Base-by-base conservation (phyloP, 2,888 invertebrate species). In the Stenodera caucasica region DNA sequence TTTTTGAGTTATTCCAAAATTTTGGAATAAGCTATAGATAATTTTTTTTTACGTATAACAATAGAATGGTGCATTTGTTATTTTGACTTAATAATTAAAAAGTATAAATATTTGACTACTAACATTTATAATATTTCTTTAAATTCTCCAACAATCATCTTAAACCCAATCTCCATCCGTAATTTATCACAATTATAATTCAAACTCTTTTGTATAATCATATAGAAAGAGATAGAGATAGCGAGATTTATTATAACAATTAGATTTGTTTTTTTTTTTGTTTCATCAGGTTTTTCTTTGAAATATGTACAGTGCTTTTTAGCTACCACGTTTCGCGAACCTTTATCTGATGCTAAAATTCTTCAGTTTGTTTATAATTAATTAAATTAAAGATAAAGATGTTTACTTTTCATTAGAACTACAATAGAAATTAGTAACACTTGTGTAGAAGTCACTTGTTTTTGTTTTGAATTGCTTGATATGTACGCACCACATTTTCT, bases 271-370 rank as follows among this genome's bases (percentile, higher is more conserved):
- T 35, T 2, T 35, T 14, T 5, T 14, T 33, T 1, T 33, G 11
- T 33, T 40, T 18, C 29, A 6, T 4, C 4, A 6, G 29, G 4
- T 4, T 40, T 40, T 45, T 18, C 21, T 21, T 45, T 45, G 15
- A 57, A 60, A 58, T 79, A 79, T 79, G 63, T 79, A 79, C 79
- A 79, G 77, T 78, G 78, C 77, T 75, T 72, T 66, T 73, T 73
- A 78, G 79, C 77, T 79, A 78, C 45, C 78, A 77, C 78, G 78
- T 79, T 78, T 79, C 74, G 75, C 79, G 78, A 79, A 79, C 79
- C 77, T 75, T 73, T 65, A 58, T 55, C 50, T 58, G 23, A 60
- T 63, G 32, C 52, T 53, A 58, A 9, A 62, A 55, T 29, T 59
- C 59, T 57, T 52, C 55, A n/a, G n/a, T n/a, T n/a, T n/a, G n/a